These are phyloP conservation scores for Dipus sagitta DNA, from an alignment of 2,797 vertebrate species.

Conservation along the genomic window DNA sequence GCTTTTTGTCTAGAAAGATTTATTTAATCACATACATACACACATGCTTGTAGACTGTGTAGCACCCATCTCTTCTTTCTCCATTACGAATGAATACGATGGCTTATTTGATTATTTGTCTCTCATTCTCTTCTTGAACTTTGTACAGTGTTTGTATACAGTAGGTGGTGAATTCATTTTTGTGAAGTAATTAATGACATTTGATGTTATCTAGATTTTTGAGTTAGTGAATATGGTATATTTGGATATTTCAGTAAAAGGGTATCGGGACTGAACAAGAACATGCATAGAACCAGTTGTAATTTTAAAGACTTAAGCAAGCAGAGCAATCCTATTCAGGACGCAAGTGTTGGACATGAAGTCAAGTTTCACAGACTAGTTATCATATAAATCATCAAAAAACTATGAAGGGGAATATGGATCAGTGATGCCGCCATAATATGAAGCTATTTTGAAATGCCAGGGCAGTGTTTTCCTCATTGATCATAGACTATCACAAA, in stretches of 20 bases:
- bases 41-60: neutral
- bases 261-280: neutral
- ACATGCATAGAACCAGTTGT: constrained; percentile 9
- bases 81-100: neutral
- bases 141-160: neutral
- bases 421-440: neutral
- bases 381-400: constrained; percentile 28
- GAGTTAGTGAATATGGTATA: neutral
- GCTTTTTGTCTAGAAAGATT: neutral
- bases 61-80: neutral
- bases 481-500: constrained; percentile 55
- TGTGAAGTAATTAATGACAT: constrained; percentile 30
- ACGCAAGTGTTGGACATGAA: neutral
- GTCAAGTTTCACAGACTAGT: neutral
- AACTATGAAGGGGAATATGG: neutral
- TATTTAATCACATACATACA: neutral
- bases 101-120: neutral
- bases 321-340: neutral
- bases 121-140: neutral
- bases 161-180: constrained; percentile 1
- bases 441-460: constrained; percentile 12
- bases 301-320: constrained; percentile 45
- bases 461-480: neutral
- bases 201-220: neutral
- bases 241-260: constrained; percentile 43